Conservation (phyloP, 1,140 invertebrate species). For the Heliconius eleuchia region DNA sequence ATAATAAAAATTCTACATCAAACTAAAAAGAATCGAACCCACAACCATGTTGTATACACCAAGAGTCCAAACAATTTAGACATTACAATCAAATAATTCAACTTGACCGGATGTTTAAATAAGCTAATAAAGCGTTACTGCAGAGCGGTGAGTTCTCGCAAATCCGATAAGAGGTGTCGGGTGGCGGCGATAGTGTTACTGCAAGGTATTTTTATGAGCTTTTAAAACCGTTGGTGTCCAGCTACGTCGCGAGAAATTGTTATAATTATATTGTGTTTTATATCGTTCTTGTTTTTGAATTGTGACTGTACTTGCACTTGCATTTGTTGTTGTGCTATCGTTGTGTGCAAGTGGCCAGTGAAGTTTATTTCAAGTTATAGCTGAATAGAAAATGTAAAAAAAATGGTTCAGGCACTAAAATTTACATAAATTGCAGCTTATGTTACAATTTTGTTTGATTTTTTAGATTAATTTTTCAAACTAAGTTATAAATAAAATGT, state of each 20-base stretch:
- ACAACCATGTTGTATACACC: background rate
- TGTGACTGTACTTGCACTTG: background rate
- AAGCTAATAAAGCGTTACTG: background rate
- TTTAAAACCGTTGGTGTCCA: slow-evolving; percentile 34
- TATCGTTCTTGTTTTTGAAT: background rate
- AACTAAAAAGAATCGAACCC: background rate
- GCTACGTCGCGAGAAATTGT: slow-evolving; percentile 28
- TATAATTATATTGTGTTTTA: slow-evolving; percentile 1
- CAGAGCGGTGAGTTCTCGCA: slow-evolving; percentile 34
- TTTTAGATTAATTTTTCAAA: no score
- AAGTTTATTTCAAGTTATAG: no score
- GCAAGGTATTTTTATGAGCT: slow-evolving; percentile 55
- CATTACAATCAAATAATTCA: background rate
- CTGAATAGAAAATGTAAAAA: no score
- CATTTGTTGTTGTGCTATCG: background rate
- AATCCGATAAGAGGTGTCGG: slow-evolving; percentile 48
- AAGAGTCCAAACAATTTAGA: background rate
- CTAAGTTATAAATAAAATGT: no score
- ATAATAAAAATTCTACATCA: no score
- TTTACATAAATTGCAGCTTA: no score
- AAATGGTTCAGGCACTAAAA: no score
- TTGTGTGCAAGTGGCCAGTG: background rate
- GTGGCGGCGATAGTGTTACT: slow-evolving; percentile 45
- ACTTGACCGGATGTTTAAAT: slow-evolving; percentile 15
- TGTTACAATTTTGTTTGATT: no score